Conservation (phyloP, 2,797 vertebrate genomes). For the Notamacropus eugenii region DNA sequence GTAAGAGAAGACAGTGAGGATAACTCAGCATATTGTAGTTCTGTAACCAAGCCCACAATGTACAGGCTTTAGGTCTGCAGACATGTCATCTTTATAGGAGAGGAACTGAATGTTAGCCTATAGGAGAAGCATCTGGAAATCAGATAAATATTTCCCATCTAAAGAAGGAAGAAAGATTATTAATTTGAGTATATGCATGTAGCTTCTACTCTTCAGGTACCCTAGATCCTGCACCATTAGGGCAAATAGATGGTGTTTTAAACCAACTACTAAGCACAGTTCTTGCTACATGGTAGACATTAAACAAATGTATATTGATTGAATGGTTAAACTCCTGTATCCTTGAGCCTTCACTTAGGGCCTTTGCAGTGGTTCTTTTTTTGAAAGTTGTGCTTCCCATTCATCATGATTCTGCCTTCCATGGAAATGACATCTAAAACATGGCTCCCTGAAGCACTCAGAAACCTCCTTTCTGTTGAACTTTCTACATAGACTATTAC, state of each 20-base stretch:
- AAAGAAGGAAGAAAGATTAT: not conserved
- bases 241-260: not conserved
- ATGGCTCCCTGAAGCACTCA: not conserved
- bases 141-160: not conserved
- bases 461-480: not conserved
- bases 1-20: not conserved
- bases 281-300: not conserved
- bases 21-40: not conserved
- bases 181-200: not conserved
- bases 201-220: not conserved
- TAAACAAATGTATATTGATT: not conserved
- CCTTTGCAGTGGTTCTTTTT: not conserved
- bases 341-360: not conserved
- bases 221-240: not conserved
- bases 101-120: not conserved
- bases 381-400: not conserved
- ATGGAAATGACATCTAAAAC: accelerated
- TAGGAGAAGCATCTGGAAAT: not conserved
- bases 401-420: not conserved
- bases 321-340: not conserved
- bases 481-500: not conserved
- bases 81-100: not conserved
- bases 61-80: not conserved
- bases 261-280: not conserved
- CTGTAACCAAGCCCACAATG: not conserved